These are phyloP conservation scores for Cephus sareptanus DNA, from an alignment of 2,888 invertebrate genomes.

Conservation along the genomic window DNA sequence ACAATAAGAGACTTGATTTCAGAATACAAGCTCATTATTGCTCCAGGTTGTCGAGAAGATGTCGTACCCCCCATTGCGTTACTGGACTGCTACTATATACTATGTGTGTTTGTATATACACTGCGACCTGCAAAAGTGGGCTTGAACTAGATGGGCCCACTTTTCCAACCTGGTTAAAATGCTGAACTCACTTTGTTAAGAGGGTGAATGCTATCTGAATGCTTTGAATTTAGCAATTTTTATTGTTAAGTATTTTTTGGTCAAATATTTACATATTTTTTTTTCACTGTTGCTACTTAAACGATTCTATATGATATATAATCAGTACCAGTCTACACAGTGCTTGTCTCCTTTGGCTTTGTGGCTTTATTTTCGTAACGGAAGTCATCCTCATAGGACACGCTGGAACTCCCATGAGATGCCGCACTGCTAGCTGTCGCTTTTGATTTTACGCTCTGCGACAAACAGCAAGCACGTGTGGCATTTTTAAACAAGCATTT, in stretches of 20 bases:
- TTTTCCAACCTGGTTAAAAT: not conserved
- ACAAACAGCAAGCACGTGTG: slow-evolving; percentile 23
- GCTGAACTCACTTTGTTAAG: not conserved
- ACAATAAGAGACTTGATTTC: slow-evolving; percentile 59
- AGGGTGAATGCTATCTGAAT: not conserved
- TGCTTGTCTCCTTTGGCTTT: not conserved
- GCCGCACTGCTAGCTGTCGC: slow-evolving; percentile 14
- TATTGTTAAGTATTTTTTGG: not conserved
- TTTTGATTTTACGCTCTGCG: slow-evolving; percentile 6
- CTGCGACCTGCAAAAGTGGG: not conserved
- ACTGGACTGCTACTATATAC: not conserved
- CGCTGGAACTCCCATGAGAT: slow-evolving; percentile 18
- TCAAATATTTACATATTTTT: not conserved
- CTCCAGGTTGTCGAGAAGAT: slow-evolving; percentile 24
- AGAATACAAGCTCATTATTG: slow-evolving; percentile 57
- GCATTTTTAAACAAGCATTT: slow-evolving; percentile 16
- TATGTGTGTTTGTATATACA: too few relatives aligned
- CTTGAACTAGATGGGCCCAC: not conserved
- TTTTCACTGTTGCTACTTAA: not conserved
- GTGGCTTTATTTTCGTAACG: slow-evolving; percentile 22
- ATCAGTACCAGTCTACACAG: not conserved
- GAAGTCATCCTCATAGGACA: slow-evolving; percentile 9
- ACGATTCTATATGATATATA: not conserved
- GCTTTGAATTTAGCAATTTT: not conserved
- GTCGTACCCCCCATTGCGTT: slow-evolving; percentile 6